Percentiles rank a stretch among this genome's conserved stretches.
Conservation (phyloP, 2,113 vertebrate species). For the Brachyhypopomus gauderio region DNA sequence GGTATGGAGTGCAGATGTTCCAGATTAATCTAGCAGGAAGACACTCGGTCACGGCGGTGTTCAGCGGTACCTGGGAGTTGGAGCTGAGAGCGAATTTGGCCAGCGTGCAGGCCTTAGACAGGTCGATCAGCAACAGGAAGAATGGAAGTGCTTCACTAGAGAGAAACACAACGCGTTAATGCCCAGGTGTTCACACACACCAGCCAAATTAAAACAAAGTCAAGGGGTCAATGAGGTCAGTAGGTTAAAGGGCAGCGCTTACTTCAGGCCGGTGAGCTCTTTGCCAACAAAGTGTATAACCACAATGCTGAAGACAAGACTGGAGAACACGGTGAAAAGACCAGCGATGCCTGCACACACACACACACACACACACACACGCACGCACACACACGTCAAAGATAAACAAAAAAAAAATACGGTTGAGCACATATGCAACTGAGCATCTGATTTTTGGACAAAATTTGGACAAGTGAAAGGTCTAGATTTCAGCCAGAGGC, state of each 20-base stretch:
- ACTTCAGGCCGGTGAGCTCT: slow-evolving; percentile 97
- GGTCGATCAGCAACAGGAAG: slow-evolving; percentile 93
- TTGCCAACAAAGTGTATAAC: slow-evolving; percentile 97
- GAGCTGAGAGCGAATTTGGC: slow-evolving; percentile 96
- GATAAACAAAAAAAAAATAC: too few relatives aligned
- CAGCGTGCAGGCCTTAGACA: slow-evolving; percentile 93
- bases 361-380: background rate
- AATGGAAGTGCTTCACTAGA: slow-evolving; percentile 93
- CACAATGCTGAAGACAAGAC: slow-evolving; percentile 96
- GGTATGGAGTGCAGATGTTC: too few relatives aligned
- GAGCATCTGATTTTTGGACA: too few relatives aligned
- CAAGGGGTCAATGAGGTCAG: slow-evolving; percentile 7
- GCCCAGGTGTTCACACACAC: background rate
- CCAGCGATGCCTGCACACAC: slow-evolving; percentile 87
- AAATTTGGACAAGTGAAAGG: too few relatives aligned
- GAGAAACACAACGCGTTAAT: background rate
- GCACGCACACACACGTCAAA: too few relatives aligned
- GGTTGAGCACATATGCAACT: too few relatives aligned
- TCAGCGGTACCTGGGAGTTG: slow-evolving; percentile 85
- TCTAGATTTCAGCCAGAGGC: too few relatives aligned
- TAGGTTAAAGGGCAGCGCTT: slow-evolving; percentile 58
- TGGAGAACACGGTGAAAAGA: slow-evolving; percentile 97
- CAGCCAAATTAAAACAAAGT: background rate
- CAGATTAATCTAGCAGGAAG: too few relatives aligned
- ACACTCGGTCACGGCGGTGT: background rate